Conservation (phyloP, 2,113 vertebrate genomes). For the Peromyscus polionotus region DNA sequence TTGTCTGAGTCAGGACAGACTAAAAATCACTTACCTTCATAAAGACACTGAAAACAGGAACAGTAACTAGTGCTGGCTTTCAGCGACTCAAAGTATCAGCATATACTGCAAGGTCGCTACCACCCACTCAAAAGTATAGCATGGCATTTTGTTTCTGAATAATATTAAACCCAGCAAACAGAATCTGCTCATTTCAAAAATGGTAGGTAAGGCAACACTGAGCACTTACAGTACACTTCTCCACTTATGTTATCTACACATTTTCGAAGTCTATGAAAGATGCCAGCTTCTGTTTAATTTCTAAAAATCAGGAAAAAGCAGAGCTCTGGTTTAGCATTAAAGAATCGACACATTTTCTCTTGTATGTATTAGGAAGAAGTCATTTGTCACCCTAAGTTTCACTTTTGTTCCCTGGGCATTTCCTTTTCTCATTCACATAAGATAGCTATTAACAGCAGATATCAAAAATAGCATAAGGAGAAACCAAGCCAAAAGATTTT, state of each 20-base stretch:
- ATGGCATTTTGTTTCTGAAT: not conserved
- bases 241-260: constrained; percentile 1
- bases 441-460: not conserved
- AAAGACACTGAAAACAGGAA: not conserved
- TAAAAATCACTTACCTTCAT: constrained; percentile 45
- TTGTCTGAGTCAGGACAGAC: not conserved
- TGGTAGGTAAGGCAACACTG: constrained; percentile 24
- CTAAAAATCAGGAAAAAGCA: constrained; percentile 40
- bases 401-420: not conserved
- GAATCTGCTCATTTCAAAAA: constrained; percentile 15
- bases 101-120: not conserved
- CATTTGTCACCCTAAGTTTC: constrained; percentile 44
- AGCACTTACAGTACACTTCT: constrained; percentile 51
- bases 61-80: not conserved
- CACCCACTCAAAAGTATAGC: not conserved
- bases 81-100: constrained; percentile 5
- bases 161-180: constrained; percentile 35
- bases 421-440: constrained; percentile 5
- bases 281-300: constrained; percentile 51
- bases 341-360: not conserved
- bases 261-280: constrained; percentile 45
- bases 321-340: constrained; percentile 51
- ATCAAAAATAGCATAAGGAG: not conserved
- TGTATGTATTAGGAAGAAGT: not conserved
- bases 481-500: constrained; percentile 40